Conservation (phyloP, 53 echinoderm and acorn worm species). For the Stichopus horrens region DNA sequence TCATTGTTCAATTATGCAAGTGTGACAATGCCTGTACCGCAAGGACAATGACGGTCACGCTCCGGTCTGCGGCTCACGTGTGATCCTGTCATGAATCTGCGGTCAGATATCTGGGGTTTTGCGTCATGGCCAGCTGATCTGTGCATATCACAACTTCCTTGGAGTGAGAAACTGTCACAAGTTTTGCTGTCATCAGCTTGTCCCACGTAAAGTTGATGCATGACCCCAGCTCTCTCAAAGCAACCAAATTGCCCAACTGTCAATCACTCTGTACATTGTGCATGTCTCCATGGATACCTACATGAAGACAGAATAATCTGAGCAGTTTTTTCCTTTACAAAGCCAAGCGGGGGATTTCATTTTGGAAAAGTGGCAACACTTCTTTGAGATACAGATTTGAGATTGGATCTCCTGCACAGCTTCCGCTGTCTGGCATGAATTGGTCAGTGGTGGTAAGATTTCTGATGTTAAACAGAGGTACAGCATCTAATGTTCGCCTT, state of each 20-base stretch:
- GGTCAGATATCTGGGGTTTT: not conserved
- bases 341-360: not conserved
- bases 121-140: not conserved
- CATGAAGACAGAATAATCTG: not conserved
- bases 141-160: not conserved
- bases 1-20: not conserved
- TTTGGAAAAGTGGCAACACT: not conserved
- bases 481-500: too few relatives aligned
- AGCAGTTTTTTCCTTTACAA: not conserved
- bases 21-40: not conserved
- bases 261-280: not conserved
- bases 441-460: too few relatives aligned
- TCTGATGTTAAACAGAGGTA: too few relatives aligned
- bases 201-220: not conserved
- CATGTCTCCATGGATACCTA: not conserved
- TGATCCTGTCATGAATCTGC: not conserved
- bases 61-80: not conserved
- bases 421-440: too few relatives aligned
- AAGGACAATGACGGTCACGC: not conserved
- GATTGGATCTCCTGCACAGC: too few relatives aligned
- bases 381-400: too few relatives aligned
- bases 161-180: not conserved
- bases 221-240: not conserved
- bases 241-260: not conserved
- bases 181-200: not conserved